phyloP scores from a whole-genome alignment of 2,888 invertebrate species.

The Diarsia mendica region DNA sequence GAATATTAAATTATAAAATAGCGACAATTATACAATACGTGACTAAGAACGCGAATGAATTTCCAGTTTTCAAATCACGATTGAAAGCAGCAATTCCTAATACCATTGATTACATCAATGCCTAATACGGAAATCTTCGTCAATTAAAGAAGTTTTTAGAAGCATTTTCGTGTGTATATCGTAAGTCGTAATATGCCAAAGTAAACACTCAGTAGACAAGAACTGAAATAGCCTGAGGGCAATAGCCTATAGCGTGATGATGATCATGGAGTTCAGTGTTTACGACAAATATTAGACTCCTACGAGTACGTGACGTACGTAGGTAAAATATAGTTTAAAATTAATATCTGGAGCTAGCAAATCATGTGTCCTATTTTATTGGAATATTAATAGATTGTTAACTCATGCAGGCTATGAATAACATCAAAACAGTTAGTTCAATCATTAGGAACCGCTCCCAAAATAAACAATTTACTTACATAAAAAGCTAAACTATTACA shows the following conservation, averaged over 20 bases:
- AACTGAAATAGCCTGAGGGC: slow-evolving; percentile 79
- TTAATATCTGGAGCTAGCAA: not conserved
- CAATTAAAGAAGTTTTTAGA: slow-evolving; percentile 20
- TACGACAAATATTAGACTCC: slow-evolving; percentile 42
- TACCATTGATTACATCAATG: too few relatives aligned
- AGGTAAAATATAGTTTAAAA: not conserved
- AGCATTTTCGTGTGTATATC: slow-evolving; percentile 39
- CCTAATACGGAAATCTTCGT: slow-evolving; percentile 44
- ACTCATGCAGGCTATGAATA: not conserved
- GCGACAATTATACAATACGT: not conserved
- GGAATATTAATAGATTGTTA: not conserved
- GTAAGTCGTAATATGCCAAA: slow-evolving; percentile 70
- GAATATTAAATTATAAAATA: not conserved
- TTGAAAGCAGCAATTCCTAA: slow-evolving; percentile 35
- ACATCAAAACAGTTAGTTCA: not conserved
- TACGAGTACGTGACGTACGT: slow-evolving; percentile 11
- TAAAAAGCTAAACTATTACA: not conserved
- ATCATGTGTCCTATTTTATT: not conserved
- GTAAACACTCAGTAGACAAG: slow-evolving; percentile 71
- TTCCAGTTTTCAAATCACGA: not conserved
- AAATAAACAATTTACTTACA: not conserved
- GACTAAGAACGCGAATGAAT: not conserved
- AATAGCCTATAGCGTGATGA: slow-evolving; percentile 74
- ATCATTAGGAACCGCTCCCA: not conserved
- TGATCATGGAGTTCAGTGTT: slow-evolving; percentile 70